Base-by-base conservation (phyloP, 2,797 vertebrate species). In the Leuciscus waleckii region DNA sequence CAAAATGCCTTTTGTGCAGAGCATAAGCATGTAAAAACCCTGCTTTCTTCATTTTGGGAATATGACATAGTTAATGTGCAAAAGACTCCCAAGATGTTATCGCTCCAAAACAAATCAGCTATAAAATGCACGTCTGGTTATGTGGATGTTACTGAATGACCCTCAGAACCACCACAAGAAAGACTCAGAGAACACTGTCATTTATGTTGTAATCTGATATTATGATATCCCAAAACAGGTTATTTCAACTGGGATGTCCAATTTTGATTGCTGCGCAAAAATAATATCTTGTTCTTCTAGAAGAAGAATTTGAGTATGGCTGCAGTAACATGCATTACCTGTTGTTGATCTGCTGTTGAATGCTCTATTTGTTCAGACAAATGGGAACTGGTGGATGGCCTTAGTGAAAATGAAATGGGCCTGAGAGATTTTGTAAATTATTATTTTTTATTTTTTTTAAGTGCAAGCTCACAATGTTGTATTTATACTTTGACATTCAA, bases 231-330 rank as follows among this genome's bases (percentile, higher is more conserved):
- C 79, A 73, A 37, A 85, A 85, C 70, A 65, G 63, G 79, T 86
- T 35, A 78, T 78, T 54, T 76, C 82, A 35, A 79, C 67, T 86
- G 88, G 88, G 89, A 89, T 90, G 84, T 89, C 79, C 43, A 70
- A 71, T 87, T 85, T 83, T 90, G 67, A 88, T 91, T 91, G 89
- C 89, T 92, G 89, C 89, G 87, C 89, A 92, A 92, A 56, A 89
- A 87, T 83, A 54, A 74, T 85, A 88, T 85, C 87, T 87, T 84
- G 84, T 88, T 89, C 89, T 90, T 91, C 88, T 88, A 82, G 73
- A 56, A 54, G 89, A 88, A 90, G 89, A 89, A 88, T 85, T 74
- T 69, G 49, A 68, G 81, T 82, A 80, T 88, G 67, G 84, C 82
- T 58, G 67, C 68, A 67, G 81, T 61, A 76, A 85, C 79, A 81